Evolutionary conservation across 2,113 vertebrate genomes (phyloP), one percentile per base, ranked within the genome.

Genomic region (Nestor notabilis): DNA sequence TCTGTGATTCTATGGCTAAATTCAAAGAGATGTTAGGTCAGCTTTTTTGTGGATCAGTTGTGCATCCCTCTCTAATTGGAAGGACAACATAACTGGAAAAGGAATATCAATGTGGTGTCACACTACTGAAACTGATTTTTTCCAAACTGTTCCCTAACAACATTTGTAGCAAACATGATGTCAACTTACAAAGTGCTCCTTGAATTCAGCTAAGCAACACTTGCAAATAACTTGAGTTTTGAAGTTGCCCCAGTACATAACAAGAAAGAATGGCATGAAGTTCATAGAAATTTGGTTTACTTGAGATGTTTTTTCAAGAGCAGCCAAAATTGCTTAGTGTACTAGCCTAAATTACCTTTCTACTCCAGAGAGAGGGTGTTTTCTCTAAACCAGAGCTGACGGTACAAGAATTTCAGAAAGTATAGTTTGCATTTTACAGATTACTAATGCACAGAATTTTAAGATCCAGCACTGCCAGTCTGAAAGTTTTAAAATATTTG

Each of bases 311-410:
- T 86, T 28, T 43, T 77, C 68, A 92, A 80, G 28, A 89, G 27
- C 47, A 95, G 85, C 13, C 75, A 94, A 91, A 93, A 83, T 39
- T 92, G 46, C 46, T 91, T 58, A 46, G 55, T 70, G 43, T 77
- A 55, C 33, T 66, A 89, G 35, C 85, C 41, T 33, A 65, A 74
- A 90, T 93, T 90, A 83, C 49, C 95, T 90, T 82, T 92, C 50
- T 63, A 86, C 95, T 79, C 95, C 46, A 81, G 95, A 89, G 93
- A 95, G 83, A 90, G 93, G 90, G 92, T 95, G 93, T 96, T 96
- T 31, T 87, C 88, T 92, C 63, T 58, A 86, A 94, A 80, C 44
- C 28, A 95, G 56, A 82, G 58, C 90, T 86, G 90, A 94, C 0
- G 1, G 83, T 81, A 87, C 31, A 88, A 80, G 58, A 89, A 72